A percentile compares a stretch with the other conserved stretches of the same genome.
phyloP scores from a whole-genome alignment of 2,113 vertebrate genomes.

The Rhinoptilus africanus region DNA sequence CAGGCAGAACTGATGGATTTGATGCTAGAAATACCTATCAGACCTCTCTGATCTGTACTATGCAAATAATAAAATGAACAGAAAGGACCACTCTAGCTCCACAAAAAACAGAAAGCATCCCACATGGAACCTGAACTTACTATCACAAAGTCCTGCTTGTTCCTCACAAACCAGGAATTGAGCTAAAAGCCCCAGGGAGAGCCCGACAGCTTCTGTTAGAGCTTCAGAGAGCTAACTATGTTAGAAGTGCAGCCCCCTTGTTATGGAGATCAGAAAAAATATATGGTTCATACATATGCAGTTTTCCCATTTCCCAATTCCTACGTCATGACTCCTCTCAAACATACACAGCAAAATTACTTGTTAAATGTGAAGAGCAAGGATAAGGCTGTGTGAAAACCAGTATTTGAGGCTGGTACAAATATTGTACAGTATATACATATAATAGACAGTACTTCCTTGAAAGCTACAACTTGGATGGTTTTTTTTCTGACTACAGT shows the following conservation, averaged over 20 bases:
- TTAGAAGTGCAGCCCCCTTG: background rate
- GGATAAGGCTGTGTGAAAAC: background rate
- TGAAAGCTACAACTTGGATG: background rate
- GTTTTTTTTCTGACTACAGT: background rate
- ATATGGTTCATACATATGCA: background rate
- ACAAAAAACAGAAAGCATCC: accelerated
- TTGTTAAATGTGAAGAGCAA: background rate
- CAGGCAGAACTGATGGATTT: background rate
- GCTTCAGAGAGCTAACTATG: background rate
- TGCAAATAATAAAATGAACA: background rate
- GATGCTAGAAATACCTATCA: background rate
- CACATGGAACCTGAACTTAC: background rate
- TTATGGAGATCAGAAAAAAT: background rate
- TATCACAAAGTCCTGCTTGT: background rate
- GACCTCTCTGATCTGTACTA: background rate
- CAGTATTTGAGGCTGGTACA: background rate
- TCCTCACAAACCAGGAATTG: background rate
- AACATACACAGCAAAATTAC: background rate
- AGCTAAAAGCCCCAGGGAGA: background rate
- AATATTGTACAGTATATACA: background rate
- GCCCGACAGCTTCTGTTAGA: background rate
- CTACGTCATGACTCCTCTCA: background rate
- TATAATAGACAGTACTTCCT: background rate
- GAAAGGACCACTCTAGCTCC: background rate
- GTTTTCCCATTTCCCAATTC: background rate